These are phyloP conservation scores for Bombylius discolor DNA, from an alignment of 2,888 invertebrate species.

Conservation along the genomic window DNA sequence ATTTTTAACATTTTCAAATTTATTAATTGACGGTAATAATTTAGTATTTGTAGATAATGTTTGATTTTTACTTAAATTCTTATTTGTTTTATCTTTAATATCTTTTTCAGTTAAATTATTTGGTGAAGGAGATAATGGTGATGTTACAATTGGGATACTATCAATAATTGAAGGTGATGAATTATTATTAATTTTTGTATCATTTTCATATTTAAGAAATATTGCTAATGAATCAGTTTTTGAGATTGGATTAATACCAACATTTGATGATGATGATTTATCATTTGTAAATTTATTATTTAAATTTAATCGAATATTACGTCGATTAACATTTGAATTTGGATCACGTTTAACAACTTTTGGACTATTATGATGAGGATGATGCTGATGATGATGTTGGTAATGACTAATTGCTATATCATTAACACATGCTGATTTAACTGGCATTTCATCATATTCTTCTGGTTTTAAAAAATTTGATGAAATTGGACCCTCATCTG, in stretches of 20 bases:
- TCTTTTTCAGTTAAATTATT: conserved; percentile 23
- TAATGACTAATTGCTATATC: conserved; percentile 22
- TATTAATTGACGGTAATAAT: background rate
- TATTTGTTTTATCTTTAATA: conserved; percentile 34
- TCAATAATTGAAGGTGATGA: background rate
- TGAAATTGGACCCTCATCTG: conserved; percentile 37
- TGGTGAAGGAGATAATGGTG: background rate
- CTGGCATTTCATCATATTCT: conserved; percentile 37
- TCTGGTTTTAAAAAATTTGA: conserved; percentile 34
- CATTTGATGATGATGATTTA: background rate
- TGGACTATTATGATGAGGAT: conserved; percentile 1
- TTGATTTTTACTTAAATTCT: conserved; percentile 28
- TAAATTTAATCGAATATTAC: conserved; percentile 14
- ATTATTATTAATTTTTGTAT: conserved; percentile 12
- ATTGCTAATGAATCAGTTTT: conserved; percentile 36
- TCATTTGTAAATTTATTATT: conserved; percentile 1
- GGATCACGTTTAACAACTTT: conserved; percentile 13
- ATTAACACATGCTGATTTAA: conserved; percentile 33
- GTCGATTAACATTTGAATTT: conserved; percentile 12
- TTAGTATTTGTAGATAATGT: conserved; percentile 18
- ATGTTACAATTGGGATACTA: background rate
- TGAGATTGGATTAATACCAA: conserved; percentile 16
- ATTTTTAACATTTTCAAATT: background rate
- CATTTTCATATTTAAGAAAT: conserved; percentile 35
- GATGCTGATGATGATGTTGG: background rate